phyloP scores from a whole-genome alignment of 2,797 vertebrate genomes.

The Paedocypris micromegethes region DNA sequence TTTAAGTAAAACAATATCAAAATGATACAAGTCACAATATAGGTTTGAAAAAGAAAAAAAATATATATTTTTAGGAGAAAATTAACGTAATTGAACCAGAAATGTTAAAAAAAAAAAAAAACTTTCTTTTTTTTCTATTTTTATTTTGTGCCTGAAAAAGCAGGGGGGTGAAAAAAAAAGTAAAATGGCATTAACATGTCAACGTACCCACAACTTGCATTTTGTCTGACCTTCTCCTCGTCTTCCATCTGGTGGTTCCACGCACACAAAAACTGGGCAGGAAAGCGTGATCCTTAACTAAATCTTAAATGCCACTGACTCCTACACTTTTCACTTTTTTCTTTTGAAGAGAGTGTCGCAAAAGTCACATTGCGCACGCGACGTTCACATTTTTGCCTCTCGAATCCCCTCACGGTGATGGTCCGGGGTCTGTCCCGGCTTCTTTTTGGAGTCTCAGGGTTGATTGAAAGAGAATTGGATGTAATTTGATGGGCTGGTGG shows the following conservation, averaged over 20 bases:
- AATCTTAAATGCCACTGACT: constrained; percentile 33
- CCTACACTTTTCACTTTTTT: constrained; percentile 16
- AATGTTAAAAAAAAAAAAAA: no score
- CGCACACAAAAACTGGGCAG: constrained; percentile 13
- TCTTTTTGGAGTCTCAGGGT: constrained; percentile 40
- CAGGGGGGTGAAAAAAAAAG: no score
- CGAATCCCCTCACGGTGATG: constrained; percentile 15
- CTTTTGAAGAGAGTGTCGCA: background rate
- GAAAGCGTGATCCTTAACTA: constrained; percentile 11
- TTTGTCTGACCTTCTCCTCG: constrained; percentile 19
- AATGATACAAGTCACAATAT: no score
- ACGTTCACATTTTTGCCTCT: constrained; percentile 5
- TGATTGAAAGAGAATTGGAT: constrained; percentile 65
- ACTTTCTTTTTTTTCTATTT: no score
- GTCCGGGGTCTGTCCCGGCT: constrained; percentile 19
- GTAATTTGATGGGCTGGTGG: constrained; percentile 73
- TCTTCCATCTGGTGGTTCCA: constrained; percentile 1
- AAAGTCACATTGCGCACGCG: background rate
- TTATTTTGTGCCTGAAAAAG: no score
- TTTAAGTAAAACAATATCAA: no score
- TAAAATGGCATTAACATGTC: no score
- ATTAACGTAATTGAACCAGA: no score
- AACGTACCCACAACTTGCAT: constrained; percentile 1
- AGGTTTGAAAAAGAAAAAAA: no score
- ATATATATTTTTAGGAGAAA: no score